These are phyloP conservation scores for Puffinus mauretanicus DNA, from an alignment of 2,113 vertebrate genomes.

Conservation along the genomic window DNA sequence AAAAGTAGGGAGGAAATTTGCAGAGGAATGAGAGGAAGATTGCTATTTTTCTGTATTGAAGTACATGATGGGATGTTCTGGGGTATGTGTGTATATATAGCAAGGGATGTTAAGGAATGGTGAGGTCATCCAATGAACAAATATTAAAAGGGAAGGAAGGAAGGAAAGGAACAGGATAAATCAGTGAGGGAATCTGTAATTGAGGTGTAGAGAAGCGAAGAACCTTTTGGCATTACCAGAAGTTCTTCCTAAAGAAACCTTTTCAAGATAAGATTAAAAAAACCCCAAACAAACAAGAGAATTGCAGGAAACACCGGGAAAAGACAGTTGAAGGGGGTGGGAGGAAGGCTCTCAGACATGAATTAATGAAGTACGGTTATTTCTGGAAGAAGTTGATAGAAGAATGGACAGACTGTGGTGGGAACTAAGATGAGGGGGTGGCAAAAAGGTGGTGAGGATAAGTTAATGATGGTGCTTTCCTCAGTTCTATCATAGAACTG, in stretches of 20 bases:
- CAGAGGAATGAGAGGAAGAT: not conserved
- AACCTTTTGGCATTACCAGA: not conserved
- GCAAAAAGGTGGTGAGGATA: not conserved
- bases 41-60: not conserved
- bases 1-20: not conserved
- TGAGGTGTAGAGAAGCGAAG: not conserved
- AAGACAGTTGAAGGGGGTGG: not conserved
- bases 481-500: not conserved
- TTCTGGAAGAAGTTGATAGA: not conserved
- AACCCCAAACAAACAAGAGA: not conserved
- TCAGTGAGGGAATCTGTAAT: not conserved
- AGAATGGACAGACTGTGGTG: not conserved
- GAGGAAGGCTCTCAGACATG: not conserved
- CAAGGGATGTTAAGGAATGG: not conserved
- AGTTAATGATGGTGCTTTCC: not conserved
- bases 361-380: not conserved
- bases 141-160: not conserved
- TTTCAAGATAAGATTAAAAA: not conserved
- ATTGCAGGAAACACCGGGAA: not conserved
- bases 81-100: not conserved
- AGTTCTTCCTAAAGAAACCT: not conserved
- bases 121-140: not conserved
- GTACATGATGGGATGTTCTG: not conserved
- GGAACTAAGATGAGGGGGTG: not conserved
- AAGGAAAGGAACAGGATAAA: not conserved